Evolutionary conservation across 2,888 invertebrate genomes (phyloP).

Genomic region (Brassicogethes aeneus): DNA sequence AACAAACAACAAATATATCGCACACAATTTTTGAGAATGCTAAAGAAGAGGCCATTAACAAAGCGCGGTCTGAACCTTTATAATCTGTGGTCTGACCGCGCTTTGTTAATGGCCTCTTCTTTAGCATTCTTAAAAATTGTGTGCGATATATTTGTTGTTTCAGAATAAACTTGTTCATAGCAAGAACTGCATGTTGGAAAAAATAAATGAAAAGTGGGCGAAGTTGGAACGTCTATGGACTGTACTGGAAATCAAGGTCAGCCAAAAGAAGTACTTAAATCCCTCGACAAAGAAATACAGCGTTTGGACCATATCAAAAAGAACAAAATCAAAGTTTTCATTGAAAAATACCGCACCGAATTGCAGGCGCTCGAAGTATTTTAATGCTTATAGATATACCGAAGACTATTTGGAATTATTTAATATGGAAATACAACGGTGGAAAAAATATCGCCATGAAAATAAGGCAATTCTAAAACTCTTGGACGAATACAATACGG

Average conservation of each 20-base stretch:
- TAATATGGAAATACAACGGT: conserved; percentile 65
- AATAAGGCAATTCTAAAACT: conserved; percentile 61
- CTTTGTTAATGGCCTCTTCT: too few relatives aligned
- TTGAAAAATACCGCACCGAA: conserved; percentile 62
- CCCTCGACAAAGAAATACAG: conserved; percentile 59
- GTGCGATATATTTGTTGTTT: too few relatives aligned
- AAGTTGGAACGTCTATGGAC: too few relatives aligned
- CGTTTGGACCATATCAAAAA: conserved; percentile 67
- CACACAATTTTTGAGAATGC: too few relatives aligned
- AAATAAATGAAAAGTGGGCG: too few relatives aligned
- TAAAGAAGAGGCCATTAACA: too few relatives aligned
- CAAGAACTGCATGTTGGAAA: too few relatives aligned
- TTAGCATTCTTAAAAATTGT: too few relatives aligned
- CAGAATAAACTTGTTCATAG: too few relatives aligned
- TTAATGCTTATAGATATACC: conserved; percentile 58
- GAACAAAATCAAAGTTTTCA: conserved; percentile 63
- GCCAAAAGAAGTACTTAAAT: conserved; percentile 47
- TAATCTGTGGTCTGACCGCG: too few relatives aligned
- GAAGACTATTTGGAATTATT: conserved; percentile 74
- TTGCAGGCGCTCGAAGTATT: conserved; percentile 59
- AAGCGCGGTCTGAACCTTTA: too few relatives aligned
- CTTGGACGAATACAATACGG: conserved; percentile 54
- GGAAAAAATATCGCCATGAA: conserved; percentile 54
- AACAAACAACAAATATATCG: too few relatives aligned
- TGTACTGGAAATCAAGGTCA: conserved; percentile 55